These are phyloP conservation scores for Panulirus ornatus DNA, from an alignment of 1,140 invertebrate species.

Conservation along the genomic window DNA sequence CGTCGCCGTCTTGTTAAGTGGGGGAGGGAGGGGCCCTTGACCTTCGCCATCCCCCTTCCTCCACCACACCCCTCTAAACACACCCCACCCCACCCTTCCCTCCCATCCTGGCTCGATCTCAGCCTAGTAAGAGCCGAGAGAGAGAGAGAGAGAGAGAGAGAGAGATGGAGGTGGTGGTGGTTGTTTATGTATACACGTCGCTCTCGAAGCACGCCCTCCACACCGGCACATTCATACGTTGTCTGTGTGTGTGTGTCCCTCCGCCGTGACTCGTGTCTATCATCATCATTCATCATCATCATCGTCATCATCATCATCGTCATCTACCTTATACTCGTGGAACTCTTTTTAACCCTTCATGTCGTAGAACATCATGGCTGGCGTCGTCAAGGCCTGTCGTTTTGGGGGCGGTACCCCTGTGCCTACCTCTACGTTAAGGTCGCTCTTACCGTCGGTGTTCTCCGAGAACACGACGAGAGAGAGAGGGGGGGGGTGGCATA, in stretches of 20 bases:
- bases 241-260: neutral
- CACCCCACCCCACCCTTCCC: neutral
- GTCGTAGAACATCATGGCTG: neutral
- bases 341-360: neutral
- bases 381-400: no score
- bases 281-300: no score
- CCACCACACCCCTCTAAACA: constrained; percentile 1
- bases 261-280: no score
- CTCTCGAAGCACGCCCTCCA: no score
- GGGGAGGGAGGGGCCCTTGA: neutral
- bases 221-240: neutral
- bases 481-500: no score
- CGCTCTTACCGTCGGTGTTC: no score
- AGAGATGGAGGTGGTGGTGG: neutral
- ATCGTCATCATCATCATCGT: no score
- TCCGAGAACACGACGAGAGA: no score
- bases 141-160: neutral
- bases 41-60: neutral
- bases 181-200: neutral
- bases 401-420: no score
- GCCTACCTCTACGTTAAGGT: no score
- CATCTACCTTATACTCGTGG: neutral
- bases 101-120: neutral
- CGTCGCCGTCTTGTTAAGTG: neutral
- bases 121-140: no score